Percentiles rank a stretch among this genome's conserved stretches.
These are phyloP conservation scores for Conopomorpha cramerella DNA, from an alignment of 1,140 invertebrate species.

Conservation along the genomic window DNA sequence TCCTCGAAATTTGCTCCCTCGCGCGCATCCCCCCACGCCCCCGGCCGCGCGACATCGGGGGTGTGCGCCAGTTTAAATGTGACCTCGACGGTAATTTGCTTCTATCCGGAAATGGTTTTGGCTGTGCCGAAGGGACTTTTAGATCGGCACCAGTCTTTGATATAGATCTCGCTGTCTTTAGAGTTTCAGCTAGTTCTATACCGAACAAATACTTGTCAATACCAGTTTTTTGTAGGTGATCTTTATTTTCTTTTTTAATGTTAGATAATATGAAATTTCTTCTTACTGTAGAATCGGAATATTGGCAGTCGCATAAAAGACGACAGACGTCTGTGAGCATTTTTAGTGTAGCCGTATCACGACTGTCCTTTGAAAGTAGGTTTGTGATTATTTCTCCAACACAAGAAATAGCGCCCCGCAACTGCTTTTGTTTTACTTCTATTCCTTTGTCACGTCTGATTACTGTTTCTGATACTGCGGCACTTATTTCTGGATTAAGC, in stretches of 20 bases:
- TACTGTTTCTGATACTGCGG: slow-evolving; percentile 1
- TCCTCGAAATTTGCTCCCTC: no score
- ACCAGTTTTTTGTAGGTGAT: slow-evolving; percentile 4
- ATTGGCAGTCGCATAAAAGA: slow-evolving; percentile 3
- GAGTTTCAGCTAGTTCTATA: slow-evolving; percentile 5
- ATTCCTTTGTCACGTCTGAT: slow-evolving; percentile 3
- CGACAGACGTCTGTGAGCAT: slow-evolving; percentile 1
- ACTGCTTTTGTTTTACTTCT: slow-evolving; percentile 1
- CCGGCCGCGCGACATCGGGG: neutral
- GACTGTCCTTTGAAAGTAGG: neutral
- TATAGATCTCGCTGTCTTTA: slow-evolving; percentile 6
- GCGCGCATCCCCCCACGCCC: no score
- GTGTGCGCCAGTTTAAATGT: slow-evolving; percentile 5
- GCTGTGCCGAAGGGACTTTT: no score
- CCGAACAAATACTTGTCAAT: slow-evolving; percentile 6
- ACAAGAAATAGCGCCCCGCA: neutral
- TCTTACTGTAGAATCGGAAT: slow-evolving; percentile 4
- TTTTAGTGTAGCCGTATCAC: neutral
- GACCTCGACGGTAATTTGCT: no score
- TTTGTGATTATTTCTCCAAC: slow-evolving; percentile 1
- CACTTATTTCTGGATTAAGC: slow-evolving; percentile 6
- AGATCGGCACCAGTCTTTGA: slow-evolving; percentile 5
- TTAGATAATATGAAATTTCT: slow-evolving; percentile 3
- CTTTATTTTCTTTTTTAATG: slow-evolving; percentile 7
- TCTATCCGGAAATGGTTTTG: no score